phyloP scores from a whole-genome alignment of 2,113 vertebrate species.

The Trichechus manatus region DNA sequence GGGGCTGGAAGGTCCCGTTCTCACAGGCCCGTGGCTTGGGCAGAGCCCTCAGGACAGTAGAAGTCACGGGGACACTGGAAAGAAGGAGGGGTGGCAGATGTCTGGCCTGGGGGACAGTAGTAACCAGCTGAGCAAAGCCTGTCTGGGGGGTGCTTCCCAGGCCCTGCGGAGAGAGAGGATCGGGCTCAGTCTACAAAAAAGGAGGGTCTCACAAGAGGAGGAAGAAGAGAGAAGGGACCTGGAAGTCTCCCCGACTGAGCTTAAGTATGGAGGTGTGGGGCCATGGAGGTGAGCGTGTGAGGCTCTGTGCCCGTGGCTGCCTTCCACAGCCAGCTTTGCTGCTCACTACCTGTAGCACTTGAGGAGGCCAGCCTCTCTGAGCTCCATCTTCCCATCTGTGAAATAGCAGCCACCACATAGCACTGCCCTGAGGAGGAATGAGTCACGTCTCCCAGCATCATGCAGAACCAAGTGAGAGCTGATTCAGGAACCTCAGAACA shows the following conservation, averaged over 20 bases:
- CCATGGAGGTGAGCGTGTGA: not conserved
- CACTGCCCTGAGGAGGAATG: not conserved
- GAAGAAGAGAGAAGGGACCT: too few species aligned
- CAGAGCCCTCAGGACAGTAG: conserved; percentile 81
- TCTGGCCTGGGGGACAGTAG: conserved; percentile 80
- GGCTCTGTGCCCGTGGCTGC: too few species aligned
- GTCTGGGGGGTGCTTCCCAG: conserved; percentile 44
- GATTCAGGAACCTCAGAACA: not conserved
- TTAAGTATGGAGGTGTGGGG: not conserved
- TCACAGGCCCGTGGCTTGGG: conserved; percentile 85
- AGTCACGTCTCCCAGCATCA: not conserved
- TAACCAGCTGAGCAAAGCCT: conserved; percentile 65
- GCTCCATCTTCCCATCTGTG: not conserved
- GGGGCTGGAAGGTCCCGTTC: conserved; percentile 87
- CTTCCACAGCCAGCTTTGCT: not conserved
- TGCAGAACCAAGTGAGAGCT: not conserved
- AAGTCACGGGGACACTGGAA: conserved; percentile 41
- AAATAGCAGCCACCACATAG: rapidly evolving
- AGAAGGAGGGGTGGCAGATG: conserved; percentile 44
- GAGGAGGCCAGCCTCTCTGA: not conserved
- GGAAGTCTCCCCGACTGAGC: too few species aligned
- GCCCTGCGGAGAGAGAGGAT: not conserved
- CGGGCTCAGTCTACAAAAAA: not conserved
- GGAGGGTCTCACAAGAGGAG: not conserved
- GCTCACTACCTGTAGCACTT: not conserved